A percentile compares a stretch with the other conserved stretches of the same genome.
phyloP scores from a whole-genome alignment of 2,888 invertebrate species.

The Pyrrhosoma nymphula region DNA sequence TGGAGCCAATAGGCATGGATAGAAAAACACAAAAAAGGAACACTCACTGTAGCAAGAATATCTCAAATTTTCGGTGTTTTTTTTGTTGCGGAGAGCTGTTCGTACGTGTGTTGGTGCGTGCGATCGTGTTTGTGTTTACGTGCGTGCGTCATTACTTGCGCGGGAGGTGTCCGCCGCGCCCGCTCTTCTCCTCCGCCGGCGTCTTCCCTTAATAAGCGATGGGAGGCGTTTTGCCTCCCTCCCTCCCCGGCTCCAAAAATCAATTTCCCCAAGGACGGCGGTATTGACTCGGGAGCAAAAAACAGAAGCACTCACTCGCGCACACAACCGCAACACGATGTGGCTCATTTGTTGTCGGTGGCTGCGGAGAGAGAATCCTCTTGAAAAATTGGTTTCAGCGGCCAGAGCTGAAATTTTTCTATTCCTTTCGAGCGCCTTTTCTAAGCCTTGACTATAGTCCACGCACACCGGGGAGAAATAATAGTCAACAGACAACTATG shows the following conservation, averaged over 20 bases:
- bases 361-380: neutral
- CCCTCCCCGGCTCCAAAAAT: neutral
- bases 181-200: neutral
- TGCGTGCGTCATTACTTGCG: too few species aligned
- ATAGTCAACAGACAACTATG: neutral
- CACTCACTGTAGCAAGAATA: too few species aligned
- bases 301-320: neutral
- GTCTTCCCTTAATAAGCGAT: conserved; percentile 26
- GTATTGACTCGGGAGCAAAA: neutral
- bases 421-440: neutral
- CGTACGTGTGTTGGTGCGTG: too few species aligned
- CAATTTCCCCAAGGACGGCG: neutral
- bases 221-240: neutral
- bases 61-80: too few species aligned
- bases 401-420: neutral
- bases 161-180: too few species aligned
- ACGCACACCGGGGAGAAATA: neutral
- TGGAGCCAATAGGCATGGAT: too few species aligned
- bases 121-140: too few species aligned
- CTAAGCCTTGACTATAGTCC: neutral
- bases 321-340: neutral
- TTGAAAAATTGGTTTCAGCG: neutral
- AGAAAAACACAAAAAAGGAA: too few species aligned
- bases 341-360: neutral
- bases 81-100: too few species aligned